Base-by-base conservation (phyloP, 2,797 vertebrate genomes). In the Phataginus tricuspis region DNA sequence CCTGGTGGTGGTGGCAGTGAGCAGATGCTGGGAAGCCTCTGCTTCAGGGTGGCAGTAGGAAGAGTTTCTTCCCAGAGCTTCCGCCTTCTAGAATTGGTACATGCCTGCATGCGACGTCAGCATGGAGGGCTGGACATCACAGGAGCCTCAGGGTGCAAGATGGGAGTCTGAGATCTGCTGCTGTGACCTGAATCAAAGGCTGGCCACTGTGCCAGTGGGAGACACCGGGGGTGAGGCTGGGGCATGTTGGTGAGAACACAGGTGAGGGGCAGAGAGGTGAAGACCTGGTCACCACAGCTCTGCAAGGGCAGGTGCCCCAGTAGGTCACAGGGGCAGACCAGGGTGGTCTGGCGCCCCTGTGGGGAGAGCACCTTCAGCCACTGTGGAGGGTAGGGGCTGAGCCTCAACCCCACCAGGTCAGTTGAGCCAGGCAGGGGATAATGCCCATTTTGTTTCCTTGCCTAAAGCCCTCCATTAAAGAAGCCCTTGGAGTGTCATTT, bases 71-170 rank as follows among this genome's bases (percentile, higher is more conserved):
- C 9, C 21, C 1, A 1, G 13, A 9, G 39, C 16, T 45, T 37
- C 23, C 15, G 13, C 19, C 74, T 74, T 37, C 71, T 27, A 1
- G 3, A 42, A 37, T 49, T 12, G 10, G 2, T 0, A 19, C 2
- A 1, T 0, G 7, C 21, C 72, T 0, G 16, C 25, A 1, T n/a
- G 29, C 16, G 34, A 9, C 49, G 0, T 49, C 1, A 9, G 18
- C 8, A n/a, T 0, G 0, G 1, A 13, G 80, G 57, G 11, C 8
- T 2, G 25, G 27, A 14, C 1, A 0, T 4, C 12, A 34, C 27
- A 0, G 1, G 69, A 27, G 11, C 63, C 7, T 39, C 29, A 15
- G 42, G 59, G 25, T 2, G 31, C 68, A 25, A 23, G 7, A 0
- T 4, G 72, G 13, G 19, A 0, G 0, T 11, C 64, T 45, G 13